phyloP scores from a whole-genome alignment of 2,797 vertebrate species.

The Poecilia velifera region DNA sequence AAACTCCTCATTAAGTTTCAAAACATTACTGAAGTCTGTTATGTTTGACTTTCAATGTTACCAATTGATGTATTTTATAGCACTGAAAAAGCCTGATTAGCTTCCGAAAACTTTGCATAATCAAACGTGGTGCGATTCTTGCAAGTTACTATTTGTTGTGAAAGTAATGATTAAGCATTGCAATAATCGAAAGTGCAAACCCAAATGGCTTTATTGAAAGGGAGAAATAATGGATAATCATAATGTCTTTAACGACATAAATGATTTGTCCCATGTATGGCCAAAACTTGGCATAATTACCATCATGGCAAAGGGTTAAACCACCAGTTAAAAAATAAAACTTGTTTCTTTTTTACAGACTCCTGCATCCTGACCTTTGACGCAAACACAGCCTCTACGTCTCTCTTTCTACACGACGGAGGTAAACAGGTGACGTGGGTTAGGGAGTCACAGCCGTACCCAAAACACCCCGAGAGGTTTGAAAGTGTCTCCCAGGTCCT shows the following conservation, averaged over 20 bases:
- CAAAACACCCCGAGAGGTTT: constrained; percentile 48
- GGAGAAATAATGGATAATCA: too few relatives aligned
- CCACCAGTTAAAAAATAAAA: not conserved
- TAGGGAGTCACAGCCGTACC: constrained; percentile 34
- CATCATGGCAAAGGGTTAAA: not conserved
- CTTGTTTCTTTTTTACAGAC: constrained; percentile 14
- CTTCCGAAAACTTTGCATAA: not conserved
- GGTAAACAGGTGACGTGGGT: constrained; percentile 37
- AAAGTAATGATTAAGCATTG: too few relatives aligned
- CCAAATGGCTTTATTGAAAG: too few relatives aligned
- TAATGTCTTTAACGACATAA: too few relatives aligned
- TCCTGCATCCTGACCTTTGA: constrained; percentile 28
- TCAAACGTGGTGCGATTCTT: too few relatives aligned
- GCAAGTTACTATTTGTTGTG: too few relatives aligned
- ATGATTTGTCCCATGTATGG: too few relatives aligned
- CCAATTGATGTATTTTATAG: not conserved
- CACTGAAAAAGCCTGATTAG: not conserved
- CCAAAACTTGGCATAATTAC: not conserved
- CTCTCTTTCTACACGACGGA: constrained; percentile 38
- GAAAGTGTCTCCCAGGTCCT: constrained; percentile 50
- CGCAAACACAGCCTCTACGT: constrained; percentile 25
- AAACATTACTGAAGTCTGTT: not conserved
- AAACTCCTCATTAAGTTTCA: not conserved
- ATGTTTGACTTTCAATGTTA: not conserved
- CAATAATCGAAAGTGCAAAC: too few relatives aligned